phyloP scores from a whole-genome alignment of 2,113 vertebrate species.

The Scatophagus argus region DNA sequence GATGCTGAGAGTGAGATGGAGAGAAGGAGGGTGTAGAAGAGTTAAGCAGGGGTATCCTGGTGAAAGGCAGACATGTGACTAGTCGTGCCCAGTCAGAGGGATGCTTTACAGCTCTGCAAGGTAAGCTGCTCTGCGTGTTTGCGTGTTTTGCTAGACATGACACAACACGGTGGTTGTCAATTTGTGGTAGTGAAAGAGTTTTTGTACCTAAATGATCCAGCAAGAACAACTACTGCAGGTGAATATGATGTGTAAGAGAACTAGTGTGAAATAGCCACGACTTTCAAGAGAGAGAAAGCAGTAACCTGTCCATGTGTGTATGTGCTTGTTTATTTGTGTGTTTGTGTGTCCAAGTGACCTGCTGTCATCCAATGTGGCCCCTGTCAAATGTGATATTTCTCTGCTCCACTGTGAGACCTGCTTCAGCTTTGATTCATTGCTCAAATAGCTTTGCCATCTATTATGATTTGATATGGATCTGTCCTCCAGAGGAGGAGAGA shows the following conservation, averaged over 20 bases:
- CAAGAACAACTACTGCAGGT: constrained; percentile 9
- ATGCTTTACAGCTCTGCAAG: constrained; percentile 19
- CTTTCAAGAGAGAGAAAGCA: constrained; percentile 9
- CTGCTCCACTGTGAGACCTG: constrained; percentile 52
- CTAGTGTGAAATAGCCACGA: constrained; percentile 31
- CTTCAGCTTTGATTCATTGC: constrained; percentile 77
- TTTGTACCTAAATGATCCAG: constrained; percentile 22
- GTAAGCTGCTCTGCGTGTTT: neutral
- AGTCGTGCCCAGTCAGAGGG: constrained; percentile 36
- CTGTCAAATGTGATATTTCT: constrained; percentile 72
- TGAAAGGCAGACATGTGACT: constrained; percentile 21
- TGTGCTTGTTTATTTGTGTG: constrained; percentile 10
- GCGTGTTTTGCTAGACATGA: constrained; percentile 11
- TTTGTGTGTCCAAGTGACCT: constrained; percentile 26
- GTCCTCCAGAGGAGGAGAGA: constrained; percentile 66
- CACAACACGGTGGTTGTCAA: constrained; percentile 4
- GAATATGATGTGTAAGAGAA: constrained; percentile 14
- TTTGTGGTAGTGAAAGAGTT: constrained; percentile 17
- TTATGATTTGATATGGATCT: constrained; percentile 75
- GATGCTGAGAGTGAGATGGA: neutral
- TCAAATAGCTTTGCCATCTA: constrained; percentile 74
- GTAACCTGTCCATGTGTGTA: neutral
- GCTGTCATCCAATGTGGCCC: constrained; percentile 52
- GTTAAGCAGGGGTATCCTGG: neutral
- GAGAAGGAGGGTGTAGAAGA: neutral